These are phyloP conservation scores for Drosophila jambulina DNA, from an alignment of 1,140 invertebrate genomes.

Conservation along the genomic window DNA sequence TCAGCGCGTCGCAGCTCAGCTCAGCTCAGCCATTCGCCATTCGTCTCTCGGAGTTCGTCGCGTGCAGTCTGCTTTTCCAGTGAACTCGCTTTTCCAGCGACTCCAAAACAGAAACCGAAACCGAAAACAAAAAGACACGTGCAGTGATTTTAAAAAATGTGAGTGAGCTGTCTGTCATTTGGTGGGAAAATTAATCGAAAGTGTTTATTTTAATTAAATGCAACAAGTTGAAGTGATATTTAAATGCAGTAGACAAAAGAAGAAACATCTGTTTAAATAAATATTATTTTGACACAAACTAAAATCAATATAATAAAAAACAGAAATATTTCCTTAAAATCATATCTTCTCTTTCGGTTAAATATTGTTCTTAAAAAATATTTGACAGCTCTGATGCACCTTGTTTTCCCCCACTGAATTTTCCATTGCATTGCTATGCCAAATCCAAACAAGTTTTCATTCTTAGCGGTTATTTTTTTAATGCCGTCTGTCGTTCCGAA, in stretches of 20 bases:
- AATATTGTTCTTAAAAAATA: neutral
- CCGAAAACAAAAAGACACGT: constrained; percentile 11
- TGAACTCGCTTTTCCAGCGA: constrained; percentile 32
- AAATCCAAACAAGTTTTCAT: constrained; percentile 41
- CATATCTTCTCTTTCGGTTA: neutral
- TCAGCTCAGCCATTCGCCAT: constrained; percentile 37
- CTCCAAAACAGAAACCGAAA: constrained; percentile 11
- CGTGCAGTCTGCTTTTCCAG: constrained; percentile 52
- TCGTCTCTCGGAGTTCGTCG: constrained; percentile 53
- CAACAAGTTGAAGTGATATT: neutral
- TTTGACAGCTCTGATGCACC: neutral
- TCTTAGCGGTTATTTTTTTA: constrained; percentile 27
- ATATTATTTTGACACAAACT: neutral
- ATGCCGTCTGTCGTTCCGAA: constrained; percentile 27
- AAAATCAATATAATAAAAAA: neutral
- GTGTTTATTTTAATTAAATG: neutral
- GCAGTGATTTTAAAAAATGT: constrained; percentile 39
- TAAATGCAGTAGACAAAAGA: neutral
- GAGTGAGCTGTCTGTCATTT: constrained; percentile 28
- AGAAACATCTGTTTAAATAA: neutral
- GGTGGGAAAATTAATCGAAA: neutral
- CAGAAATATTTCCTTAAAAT: neutral
- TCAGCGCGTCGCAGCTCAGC: neutral
- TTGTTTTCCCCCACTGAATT: neutral
- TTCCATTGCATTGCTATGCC: constrained; percentile 13